Base-by-base conservation (phyloP, 2,888 invertebrate genomes). In the Chrysolina haemoptera region DNA sequence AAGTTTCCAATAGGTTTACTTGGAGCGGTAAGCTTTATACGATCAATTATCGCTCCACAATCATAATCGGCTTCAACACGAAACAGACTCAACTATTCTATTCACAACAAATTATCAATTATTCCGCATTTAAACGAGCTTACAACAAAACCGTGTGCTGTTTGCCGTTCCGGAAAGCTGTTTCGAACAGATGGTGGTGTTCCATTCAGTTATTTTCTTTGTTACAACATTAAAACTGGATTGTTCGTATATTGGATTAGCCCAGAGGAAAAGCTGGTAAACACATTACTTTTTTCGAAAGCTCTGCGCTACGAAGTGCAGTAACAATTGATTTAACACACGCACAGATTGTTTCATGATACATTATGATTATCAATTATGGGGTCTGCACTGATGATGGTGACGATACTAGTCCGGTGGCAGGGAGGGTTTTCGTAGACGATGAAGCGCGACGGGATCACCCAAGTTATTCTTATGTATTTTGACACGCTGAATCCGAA, bases 21-120 rank as follows among this genome's bases (percentile, higher is more conserved):
- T 27, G 27, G 27, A 27, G 27, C 27, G 8, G 8, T 35, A 35
- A 6, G 35, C 35, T 35, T 8, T 35, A 35, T 35, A 0, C 4
- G 8, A 35, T 27, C 27, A 35, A 59, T 27, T 6, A 27, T 59
- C 27, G 6, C 59, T 27, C 35, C 16, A 35, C 9, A 53, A 20
- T 12, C 18, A 18, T n/a, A n/a, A n/a, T n/a, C n/a, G n/a, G 53
- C 20, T 22, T 59, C 14, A 59, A 59, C 59, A 59, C 8, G 27
- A 59, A 59, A 4, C 27, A 27, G n/a, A 27, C 12, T 27, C 59
- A 22, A 59, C 35, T n/a, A 59, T 59, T 27, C n/a, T 27, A 27
- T 59, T 27, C 22, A 22, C 35, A 59, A 59, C 59, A 59, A 35
- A 59, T 59, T 35, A 59, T 59, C 59, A 59, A 59, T 59, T 59